phyloP scores from a whole-genome alignment of 2,888 invertebrate species.

The Athrips mouffetella region DNA sequence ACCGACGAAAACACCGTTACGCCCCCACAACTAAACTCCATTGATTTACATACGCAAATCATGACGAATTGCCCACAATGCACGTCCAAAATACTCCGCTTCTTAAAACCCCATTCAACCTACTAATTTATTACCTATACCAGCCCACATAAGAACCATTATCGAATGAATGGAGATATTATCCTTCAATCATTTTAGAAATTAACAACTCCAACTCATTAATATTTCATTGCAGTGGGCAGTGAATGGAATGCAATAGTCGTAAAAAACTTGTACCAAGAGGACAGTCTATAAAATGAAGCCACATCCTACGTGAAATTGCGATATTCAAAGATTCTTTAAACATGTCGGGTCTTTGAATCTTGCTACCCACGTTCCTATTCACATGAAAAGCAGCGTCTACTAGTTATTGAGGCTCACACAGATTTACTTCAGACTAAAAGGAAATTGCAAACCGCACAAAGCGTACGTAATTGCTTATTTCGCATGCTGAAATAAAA shows the following conservation, averaged over 20 bases:
- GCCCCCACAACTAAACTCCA: slow-evolving; percentile 68
- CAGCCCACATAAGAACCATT: slow-evolving; percentile 34
- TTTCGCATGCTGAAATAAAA: not conserved
- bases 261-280: slow-evolving; percentile 29
- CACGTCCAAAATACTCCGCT: slow-evolving; percentile 57
- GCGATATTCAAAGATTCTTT: slow-evolving; percentile 16
- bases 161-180: slow-evolving; percentile 36
- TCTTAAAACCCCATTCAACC: slow-evolving; percentile 33
- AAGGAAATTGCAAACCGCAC: slow-evolving; percentile 34
- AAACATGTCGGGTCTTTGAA: slow-evolving; percentile 10
- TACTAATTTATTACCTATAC: slow-evolving; percentile 37
- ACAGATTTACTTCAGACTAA: slow-evolving; percentile 29
- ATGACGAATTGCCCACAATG: slow-evolving; percentile 73
- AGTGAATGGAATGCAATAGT: slow-evolving; percentile 28
- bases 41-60: slow-evolving; percentile 76
- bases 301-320: slow-evolving; percentile 23
- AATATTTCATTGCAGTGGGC: slow-evolving; percentile 35
- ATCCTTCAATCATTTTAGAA: slow-evolving; percentile 35
- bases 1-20: slow-evolving; percentile 76
- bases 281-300: slow-evolving; percentile 22
- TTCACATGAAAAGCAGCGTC: slow-evolving; percentile 43
- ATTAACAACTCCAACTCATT: slow-evolving; percentile 31
- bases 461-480: not conserved
- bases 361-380: slow-evolving; percentile 30
- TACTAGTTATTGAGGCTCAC: slow-evolving; percentile 40